These are phyloP conservation scores for Donacobius atricapilla DNA, from an alignment of 2,113 vertebrate species.

Conservation along the genomic window DNA sequence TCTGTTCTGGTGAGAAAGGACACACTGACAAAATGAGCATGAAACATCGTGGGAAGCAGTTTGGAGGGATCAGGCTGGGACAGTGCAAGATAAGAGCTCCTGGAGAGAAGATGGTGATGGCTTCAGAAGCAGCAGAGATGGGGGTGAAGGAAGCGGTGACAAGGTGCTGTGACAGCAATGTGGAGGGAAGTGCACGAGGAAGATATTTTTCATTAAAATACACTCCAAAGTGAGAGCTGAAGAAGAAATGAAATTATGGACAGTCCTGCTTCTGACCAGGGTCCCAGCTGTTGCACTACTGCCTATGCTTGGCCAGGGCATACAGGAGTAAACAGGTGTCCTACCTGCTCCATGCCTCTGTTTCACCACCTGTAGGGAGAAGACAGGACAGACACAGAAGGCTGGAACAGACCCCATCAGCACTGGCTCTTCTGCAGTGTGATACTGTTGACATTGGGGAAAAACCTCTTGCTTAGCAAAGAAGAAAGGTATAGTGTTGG, in stretches of 20 bases:
- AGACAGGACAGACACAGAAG: background rate
- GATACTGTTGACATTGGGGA: background rate
- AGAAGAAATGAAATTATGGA: background rate
- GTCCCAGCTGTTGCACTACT: background rate
- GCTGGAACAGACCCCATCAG: background rate
- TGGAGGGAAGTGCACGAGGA: background rate
- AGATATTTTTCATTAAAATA: background rate
- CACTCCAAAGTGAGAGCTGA: background rate
- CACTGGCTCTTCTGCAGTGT: background rate
- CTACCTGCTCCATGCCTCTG: background rate
- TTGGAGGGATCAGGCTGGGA: background rate
- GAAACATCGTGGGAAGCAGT: background rate
- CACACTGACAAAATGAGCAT: background rate
- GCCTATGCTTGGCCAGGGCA: background rate
- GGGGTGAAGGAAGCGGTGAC: background rate
- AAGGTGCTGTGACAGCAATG: rapidly evolving
- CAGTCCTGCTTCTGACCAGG: background rate
- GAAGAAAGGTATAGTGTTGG: background rate
- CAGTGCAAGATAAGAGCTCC: background rate
- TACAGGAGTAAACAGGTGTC: background rate
- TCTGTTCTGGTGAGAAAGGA: background rate
- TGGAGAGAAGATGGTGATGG: background rate
- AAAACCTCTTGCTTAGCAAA: background rate
- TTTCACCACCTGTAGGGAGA: background rate
- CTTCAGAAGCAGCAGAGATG: background rate